Evolutionary conservation across 1,140 invertebrate species (phyloP).

Genomic region (Bombus sibiricus): DNA sequence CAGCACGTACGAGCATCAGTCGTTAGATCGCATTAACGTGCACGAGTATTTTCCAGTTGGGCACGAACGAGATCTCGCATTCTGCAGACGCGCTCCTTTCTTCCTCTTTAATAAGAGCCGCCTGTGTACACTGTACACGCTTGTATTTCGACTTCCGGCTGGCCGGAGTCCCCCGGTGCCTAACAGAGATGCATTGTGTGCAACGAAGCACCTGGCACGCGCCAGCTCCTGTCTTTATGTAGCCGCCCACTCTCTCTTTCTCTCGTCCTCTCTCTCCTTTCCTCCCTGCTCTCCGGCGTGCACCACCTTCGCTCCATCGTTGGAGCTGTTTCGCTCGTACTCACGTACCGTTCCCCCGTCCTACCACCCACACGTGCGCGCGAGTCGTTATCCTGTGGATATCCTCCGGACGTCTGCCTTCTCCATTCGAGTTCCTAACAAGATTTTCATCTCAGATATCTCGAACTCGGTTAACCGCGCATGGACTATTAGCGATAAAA

Average conservation of each 20-base stretch:
- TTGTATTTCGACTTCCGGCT: constrained; percentile 78
- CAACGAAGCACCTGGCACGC: constrained; percentile 80
- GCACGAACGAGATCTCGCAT: constrained; percentile 58
- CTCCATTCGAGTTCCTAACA: constrained; percentile 65
- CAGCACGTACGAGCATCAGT: constrained; percentile 42
- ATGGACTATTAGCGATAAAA: constrained; percentile 65
- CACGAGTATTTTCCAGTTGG: constrained; percentile 61
- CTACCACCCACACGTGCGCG: constrained; percentile 53
- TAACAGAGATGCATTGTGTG: constrained; percentile 79
- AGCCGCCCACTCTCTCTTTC: constrained; percentile 62
- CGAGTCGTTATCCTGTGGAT: constrained; percentile 66
- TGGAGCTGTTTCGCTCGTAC: constrained; percentile 33
- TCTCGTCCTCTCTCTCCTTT: constrained; percentile 46
- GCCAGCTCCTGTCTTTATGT: constrained; percentile 78
- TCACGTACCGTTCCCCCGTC: constrained; percentile 8
- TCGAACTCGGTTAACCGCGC: constrained; percentile 48
- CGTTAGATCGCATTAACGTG: constrained; percentile 65
- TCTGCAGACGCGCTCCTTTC: constrained; percentile 64
- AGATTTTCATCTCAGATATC: constrained; percentile 70
- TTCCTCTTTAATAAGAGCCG: constrained; percentile 74
- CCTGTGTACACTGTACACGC: constrained; percentile 71
- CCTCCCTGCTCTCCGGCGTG: neutral
- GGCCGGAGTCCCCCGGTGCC: constrained; percentile 64
- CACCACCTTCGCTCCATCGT: constrained; percentile 1
- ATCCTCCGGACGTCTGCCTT: constrained; percentile 66